Evolutionary conservation across 2,888 invertebrate genomes (phyloP).

Genomic region (Sympetrum striolatum): DNA sequence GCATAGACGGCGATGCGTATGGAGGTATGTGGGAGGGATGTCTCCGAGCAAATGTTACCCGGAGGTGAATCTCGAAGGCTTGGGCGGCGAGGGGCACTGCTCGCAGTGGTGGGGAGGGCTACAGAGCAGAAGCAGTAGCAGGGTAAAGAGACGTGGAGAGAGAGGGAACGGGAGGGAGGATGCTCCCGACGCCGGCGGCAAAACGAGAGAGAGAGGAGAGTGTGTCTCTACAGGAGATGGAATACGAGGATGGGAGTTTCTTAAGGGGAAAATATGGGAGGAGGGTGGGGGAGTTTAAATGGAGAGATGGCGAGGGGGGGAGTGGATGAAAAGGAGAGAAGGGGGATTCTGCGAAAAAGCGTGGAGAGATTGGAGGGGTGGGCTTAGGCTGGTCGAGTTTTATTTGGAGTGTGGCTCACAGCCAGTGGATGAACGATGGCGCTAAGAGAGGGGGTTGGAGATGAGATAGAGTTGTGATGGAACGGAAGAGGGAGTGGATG

Average conservation of each 20-base stretch:
- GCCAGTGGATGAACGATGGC: neutral
- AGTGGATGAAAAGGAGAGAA: neutral
- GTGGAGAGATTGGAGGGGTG: neutral
- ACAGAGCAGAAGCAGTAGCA: neutral
- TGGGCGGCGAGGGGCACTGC: neutral
- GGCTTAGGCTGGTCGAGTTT: neutral
- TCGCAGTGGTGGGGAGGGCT: neutral
- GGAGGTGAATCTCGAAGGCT: conserved; percentile 38
- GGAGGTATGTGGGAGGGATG: neutral
- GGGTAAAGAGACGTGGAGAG: conserved; percentile 8
- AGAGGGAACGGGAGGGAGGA: neutral
- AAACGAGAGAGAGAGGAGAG: neutral
- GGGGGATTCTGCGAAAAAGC: neutral
- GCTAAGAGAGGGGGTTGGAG: neutral
- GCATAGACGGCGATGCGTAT: neutral
- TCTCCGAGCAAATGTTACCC: conserved; percentile 33
- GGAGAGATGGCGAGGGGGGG: neutral
- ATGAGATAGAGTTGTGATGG: conserved; percentile 5
- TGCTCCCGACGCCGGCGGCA: conserved; percentile 4
- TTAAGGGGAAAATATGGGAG: neutral
- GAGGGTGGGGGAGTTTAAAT: neutral
- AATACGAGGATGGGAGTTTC: neutral
- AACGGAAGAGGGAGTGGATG: neutral
- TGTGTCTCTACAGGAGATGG: conserved; percentile 1
- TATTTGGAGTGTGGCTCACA: neutral